A percentile compares a stretch with the other conserved stretches of the same genome.
Conservation (phyloP, 1,140 invertebrate genomes). For the Macrobrachium nipponense region DNA sequence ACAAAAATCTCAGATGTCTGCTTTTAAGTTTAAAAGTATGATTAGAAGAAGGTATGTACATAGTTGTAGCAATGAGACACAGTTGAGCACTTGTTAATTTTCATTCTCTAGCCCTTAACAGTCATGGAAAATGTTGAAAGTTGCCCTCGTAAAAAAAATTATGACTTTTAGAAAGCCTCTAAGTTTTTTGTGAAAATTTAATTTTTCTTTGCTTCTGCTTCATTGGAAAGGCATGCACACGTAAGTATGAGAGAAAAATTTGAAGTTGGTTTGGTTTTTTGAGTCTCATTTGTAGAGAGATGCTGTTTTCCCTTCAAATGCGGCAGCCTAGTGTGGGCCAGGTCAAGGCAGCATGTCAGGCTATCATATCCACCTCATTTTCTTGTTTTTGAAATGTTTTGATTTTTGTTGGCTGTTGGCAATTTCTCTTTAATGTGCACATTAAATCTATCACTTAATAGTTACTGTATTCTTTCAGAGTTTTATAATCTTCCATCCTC, state of each 20-base stretch:
- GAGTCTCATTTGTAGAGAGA: not conserved
- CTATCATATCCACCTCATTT: too few relatives aligned
- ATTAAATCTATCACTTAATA: too few relatives aligned
- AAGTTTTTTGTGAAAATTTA: conserved; percentile 33
- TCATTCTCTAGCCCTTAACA: conserved; percentile 1
- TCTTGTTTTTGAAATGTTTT: too few relatives aligned
- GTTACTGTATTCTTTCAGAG: too few relatives aligned
- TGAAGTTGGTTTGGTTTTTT: not conserved
- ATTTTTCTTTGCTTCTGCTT: conserved; percentile 54
- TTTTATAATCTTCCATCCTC: too few relatives aligned
- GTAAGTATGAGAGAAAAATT: conserved; percentile 37
- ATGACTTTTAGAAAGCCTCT: not conserved
- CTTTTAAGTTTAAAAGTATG: too few relatives aligned
- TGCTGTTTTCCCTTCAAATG: not conserved
- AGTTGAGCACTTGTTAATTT: conserved; percentile 17
- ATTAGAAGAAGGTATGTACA: not conserved
- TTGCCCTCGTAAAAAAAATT: not conserved
- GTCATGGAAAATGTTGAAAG: conserved; percentile 21
- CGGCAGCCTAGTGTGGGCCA: too few relatives aligned
- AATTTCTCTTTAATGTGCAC: too few relatives aligned
- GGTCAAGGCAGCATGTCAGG: too few relatives aligned
- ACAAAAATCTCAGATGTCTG: too few relatives aligned
- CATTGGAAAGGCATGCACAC: conserved; percentile 52
- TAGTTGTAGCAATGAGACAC: conserved; percentile 24
- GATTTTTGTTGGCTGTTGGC: too few relatives aligned